phyloP scores from a whole-genome alignment of 2,797 vertebrate genomes.

The Acanthiza pusilla region DNA sequence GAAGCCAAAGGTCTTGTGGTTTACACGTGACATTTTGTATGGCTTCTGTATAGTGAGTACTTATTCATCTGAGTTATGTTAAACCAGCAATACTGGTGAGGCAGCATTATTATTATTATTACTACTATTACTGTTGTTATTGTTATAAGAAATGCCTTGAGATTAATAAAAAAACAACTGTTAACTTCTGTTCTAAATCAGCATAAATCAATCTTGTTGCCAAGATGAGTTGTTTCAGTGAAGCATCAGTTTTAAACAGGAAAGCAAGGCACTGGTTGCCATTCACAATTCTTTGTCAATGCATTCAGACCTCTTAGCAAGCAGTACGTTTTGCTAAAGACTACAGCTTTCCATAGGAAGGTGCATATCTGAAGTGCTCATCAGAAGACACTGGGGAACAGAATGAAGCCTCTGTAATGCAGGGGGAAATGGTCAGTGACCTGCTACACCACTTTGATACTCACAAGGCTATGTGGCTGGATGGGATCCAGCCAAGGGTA shows the following conservation, averaged over 20 bases:
- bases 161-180: not conserved
- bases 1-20: not conserved
- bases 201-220: not conserved
- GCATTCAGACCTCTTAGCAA: not conserved
- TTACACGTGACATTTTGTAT: not conserved
- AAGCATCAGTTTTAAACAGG: not conserved
- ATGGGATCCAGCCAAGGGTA: not conserved
- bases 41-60: not conserved
- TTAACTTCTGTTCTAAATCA: not conserved
- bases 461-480: not conserved
- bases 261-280: not conserved
- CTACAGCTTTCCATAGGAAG: not conserved
- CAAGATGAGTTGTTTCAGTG: not conserved
- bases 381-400: not conserved
- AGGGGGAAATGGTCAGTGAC: not conserved
- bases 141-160: not conserved
- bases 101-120: not conserved
- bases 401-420: not conserved
- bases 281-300: not conserved
- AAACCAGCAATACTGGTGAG: not conserved
- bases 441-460: not conserved
- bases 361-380: not conserved
- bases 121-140: no score
- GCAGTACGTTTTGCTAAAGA: not conserved
- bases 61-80: not conserved